Percentiles rank a stretch among this genome's conserved stretches.
Evolutionary conservation across 2,797 vertebrate species (phyloP).

Genomic region (Hyperoplus lanceolatus): DNA sequence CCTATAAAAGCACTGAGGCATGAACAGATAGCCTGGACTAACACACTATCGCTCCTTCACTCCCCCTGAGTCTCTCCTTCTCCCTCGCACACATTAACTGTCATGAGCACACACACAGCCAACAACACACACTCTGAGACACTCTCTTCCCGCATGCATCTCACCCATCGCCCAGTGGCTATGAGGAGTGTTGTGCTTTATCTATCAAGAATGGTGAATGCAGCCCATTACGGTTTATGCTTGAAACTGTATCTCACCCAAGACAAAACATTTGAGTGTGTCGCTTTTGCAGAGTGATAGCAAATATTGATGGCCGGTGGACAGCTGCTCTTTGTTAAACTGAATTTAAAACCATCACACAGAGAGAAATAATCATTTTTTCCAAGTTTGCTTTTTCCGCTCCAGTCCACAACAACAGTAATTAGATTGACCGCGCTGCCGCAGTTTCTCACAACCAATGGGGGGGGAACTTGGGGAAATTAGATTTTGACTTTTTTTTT

Average conservation of each 20-base stretch:
- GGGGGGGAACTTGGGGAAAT: conserved; percentile 46
- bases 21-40: conserved; percentile 69
- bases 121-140: conserved; percentile 40
- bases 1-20: conserved; percentile 76
- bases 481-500: conserved; percentile 64
- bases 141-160: conserved; percentile 48
- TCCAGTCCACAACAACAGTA: conserved; percentile 48
- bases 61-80: conserved; percentile 51
- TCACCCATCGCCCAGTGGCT: conserved; percentile 63
- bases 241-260: conserved; percentile 39
- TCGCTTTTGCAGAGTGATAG: conserved; percentile 48
- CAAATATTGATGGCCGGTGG: conserved; percentile 54
- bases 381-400: conserved; percentile 53
- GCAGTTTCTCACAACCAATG: conserved; percentile 48
- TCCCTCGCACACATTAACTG: conserved; percentile 65
- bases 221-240: conserved; percentile 53
- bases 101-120: conserved; percentile 46
- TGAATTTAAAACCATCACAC: conserved; percentile 45
- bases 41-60: conserved; percentile 67
- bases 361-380: conserved; percentile 51
- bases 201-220: conserved; percentile 56
- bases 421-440: conserved; percentile 53
- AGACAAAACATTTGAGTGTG: conserved; percentile 49
- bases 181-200: conserved; percentile 56
- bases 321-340: conserved; percentile 43